Percentiles rank a stretch among this genome's conserved stretches.
phyloP scores from a whole-genome alignment of 2,113 vertebrate genomes.

The Gymnocephalus cernua region DNA sequence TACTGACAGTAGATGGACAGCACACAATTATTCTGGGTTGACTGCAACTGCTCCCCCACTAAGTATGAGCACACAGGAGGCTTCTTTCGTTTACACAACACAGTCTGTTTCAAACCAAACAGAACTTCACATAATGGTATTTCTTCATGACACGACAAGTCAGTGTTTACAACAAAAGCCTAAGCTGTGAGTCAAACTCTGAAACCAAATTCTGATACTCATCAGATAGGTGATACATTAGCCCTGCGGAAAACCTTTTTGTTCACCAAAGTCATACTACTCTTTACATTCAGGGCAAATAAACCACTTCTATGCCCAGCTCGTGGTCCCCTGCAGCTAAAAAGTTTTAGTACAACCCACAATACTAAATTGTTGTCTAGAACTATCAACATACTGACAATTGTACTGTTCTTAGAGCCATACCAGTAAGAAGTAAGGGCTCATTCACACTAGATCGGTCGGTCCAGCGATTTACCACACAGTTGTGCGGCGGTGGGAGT shows the following conservation, averaged over 20 bases:
- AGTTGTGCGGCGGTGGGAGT: too few species aligned
- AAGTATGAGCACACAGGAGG: conserved; percentile 25
- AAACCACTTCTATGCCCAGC: background rate
- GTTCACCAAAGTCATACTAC: background rate
- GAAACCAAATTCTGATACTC: background rate
- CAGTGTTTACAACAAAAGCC: conserved; percentile 8
- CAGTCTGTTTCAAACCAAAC: conserved; percentile 15
- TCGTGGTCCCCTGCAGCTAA: too few species aligned
- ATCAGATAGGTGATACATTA: background rate
- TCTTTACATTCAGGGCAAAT: background rate
- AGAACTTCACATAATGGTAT: background rate
- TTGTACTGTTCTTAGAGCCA: too few species aligned
- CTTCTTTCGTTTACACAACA: conserved; percentile 52
- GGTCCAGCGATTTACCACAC: too few species aligned
- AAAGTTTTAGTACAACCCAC: too few species aligned
- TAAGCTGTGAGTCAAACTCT: conserved; percentile 17
- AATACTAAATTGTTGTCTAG: too few species aligned
- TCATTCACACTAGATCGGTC: too few species aligned
- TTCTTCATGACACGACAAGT: conserved; percentile 29
- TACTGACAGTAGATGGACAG: conserved; percentile 58
- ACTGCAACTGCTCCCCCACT: conserved; percentile 19
- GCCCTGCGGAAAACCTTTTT: background rate
- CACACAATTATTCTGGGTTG: conserved; percentile 55
- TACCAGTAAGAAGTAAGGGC: too few species aligned
- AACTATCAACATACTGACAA: too few species aligned